phyloP scores from a whole-genome alignment of 1,140 invertebrate genomes.

The Drosophila fuyamai region DNA sequence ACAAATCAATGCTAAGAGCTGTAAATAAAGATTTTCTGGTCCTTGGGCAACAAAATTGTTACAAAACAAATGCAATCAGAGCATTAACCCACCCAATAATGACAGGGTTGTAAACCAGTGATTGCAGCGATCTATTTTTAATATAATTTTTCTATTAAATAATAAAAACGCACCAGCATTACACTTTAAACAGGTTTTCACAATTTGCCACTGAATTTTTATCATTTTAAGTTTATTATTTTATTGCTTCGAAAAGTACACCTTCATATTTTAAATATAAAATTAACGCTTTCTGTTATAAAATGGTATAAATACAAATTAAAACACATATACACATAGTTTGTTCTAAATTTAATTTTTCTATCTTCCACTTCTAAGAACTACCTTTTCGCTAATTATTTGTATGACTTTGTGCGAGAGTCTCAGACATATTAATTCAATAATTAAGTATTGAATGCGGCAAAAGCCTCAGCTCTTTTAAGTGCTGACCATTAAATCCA shows the following conservation, averaged over 20 bases:
- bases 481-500: constrained; percentile 14
- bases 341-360: background rate
- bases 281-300: too few relatives aligned
- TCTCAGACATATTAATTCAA: constrained; percentile 12
- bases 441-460: constrained; percentile 22
- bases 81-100: background rate
- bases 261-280: too few relatives aligned
- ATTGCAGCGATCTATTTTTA: background rate
- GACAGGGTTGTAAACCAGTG: background rate
- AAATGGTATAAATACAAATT: too few relatives aligned
- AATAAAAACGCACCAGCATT: background rate
- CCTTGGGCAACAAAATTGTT: background rate
- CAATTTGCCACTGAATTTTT: background rate
- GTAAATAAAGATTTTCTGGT: constrained; percentile 41
- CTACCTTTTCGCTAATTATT: background rate
- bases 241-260: too few relatives aligned
- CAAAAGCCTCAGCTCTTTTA: background rate
- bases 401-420: background rate
- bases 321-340: background rate
- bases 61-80: background rate
- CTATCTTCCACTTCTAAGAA: background rate
- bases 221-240: background rate
- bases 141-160: background rate
- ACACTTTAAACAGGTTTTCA: background rate
- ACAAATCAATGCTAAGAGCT: constrained; percentile 62